These are phyloP conservation scores for Ganaspis brasiliensis DNA, from an alignment of 2,888 invertebrate genomes.

Conservation along the genomic window DNA sequence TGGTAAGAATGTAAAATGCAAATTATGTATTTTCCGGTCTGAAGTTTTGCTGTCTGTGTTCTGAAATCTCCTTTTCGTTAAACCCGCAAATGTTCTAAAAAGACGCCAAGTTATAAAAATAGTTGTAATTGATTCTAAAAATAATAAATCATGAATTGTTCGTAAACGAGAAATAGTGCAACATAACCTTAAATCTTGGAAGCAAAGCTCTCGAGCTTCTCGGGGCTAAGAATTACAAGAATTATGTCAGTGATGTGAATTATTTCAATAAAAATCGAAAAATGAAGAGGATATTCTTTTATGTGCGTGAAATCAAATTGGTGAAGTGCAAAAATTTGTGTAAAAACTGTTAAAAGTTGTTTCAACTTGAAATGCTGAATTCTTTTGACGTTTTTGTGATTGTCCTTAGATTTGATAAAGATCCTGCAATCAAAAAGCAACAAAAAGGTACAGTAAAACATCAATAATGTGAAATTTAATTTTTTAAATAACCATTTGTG, in stretches of 20 bases:
- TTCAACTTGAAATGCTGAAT: slow-evolving; percentile 2
- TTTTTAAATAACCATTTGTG: slow-evolving; percentile 65
- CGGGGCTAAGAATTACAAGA: not conserved
- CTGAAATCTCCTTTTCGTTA: not conserved
- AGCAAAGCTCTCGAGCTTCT: not conserved
- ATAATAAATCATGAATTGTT: not conserved
- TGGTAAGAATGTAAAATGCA: not conserved
- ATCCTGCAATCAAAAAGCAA: not conserved
- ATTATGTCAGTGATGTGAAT: slow-evolving; percentile 2
- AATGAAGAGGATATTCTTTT: not conserved
- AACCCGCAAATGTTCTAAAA: not conserved
- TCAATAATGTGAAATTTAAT: slow-evolving; percentile 45
- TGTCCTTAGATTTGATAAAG: not conserved
- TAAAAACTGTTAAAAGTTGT: too few relatives aligned
- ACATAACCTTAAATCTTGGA: not conserved
- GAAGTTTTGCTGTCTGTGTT: not conserved
- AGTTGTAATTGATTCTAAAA: slow-evolving; percentile 20
- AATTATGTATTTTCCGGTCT: too few relatives aligned
- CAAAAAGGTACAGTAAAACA: not conserved
- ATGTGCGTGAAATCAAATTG: not conserved
- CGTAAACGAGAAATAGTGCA: slow-evolving; percentile 3
- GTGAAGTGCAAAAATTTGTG: too few relatives aligned
- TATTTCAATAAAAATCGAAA: not conserved
- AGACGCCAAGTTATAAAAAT: not conserved
- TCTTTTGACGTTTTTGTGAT: slow-evolving; percentile 4